These are phyloP conservation scores for Miltochrista miniata DNA, from an alignment of 2,888 invertebrate genomes.

Conservation along the genomic window DNA sequence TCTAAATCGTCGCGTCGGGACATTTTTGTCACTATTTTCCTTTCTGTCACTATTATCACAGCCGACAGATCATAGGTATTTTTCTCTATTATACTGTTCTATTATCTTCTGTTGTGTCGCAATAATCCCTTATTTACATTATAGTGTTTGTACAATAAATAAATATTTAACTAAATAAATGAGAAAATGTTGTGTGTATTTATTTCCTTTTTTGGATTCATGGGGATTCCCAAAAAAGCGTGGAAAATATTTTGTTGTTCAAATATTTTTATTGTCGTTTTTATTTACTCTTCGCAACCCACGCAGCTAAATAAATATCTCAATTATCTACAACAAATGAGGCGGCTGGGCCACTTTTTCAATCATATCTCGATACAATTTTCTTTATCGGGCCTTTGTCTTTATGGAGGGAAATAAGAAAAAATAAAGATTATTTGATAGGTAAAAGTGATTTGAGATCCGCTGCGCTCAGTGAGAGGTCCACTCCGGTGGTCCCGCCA, in stretches of 20 bases:
- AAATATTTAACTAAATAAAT: too few relatives aligned
- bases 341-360: conserved; percentile 31
- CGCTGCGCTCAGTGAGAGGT: conserved; percentile 40
- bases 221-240: conserved; percentile 1
- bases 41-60: too few relatives aligned
- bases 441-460: conserved; percentile 21
- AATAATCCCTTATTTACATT: too few relatives aligned
- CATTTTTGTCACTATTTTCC: too few relatives aligned
- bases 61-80: too few relatives aligned
- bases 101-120: too few relatives aligned
- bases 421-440: conserved; percentile 38
- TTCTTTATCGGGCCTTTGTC: conserved; percentile 30
- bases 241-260: conserved; percentile 1
- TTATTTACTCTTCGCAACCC: conserved; percentile 7
- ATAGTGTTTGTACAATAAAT: too few relatives aligned
- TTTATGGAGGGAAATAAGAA: conserved; percentile 26
- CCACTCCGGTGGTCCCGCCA: conserved; percentile 50
- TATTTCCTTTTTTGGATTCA: too few relatives aligned
- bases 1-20: too few relatives aligned
- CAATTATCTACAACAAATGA: conserved; percentile 41
- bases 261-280: conserved; percentile 7
- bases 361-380: conserved; percentile 28
- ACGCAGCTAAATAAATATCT: conserved; percentile 35
- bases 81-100: too few relatives aligned
- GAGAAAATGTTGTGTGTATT: too few relatives aligned